Conservation (phyloP, 1,140 invertebrate species). For the Coboldia fuscipes region DNA sequence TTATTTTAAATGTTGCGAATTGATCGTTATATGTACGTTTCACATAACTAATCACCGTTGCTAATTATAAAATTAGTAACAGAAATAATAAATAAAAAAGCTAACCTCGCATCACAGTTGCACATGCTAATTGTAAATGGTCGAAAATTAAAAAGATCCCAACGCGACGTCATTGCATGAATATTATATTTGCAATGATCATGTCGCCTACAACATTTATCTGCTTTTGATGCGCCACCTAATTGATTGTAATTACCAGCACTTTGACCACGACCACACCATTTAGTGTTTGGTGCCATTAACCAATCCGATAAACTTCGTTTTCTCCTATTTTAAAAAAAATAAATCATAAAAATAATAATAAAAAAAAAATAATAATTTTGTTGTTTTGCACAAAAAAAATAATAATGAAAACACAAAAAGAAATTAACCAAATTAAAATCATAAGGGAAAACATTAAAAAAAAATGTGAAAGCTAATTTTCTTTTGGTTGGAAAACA, state of each 20-base stretch:
- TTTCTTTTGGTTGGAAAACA: too few relatives aligned
- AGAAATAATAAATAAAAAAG: too few relatives aligned
- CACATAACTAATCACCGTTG: too few relatives aligned
- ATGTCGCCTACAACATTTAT: constrained; percentile 63
- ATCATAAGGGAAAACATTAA: constrained; percentile 1
- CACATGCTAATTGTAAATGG: constrained; percentile 74
- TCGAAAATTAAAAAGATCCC: constrained; percentile 54
- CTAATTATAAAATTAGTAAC: too few relatives aligned
- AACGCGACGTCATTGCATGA: constrained; percentile 39
- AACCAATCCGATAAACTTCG: constrained; percentile 30
- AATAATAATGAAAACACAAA: constrained; percentile 1
- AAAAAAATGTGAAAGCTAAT: constrained; percentile 4
- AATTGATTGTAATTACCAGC: constrained; percentile 41
- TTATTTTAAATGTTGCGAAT: too few relatives aligned
- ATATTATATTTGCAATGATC: constrained; percentile 52
- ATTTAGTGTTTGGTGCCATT: constrained; percentile 54
- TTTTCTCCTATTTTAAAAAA: constrained; percentile 14
- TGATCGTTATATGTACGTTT: too few relatives aligned
- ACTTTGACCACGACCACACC: constrained; percentile 59
- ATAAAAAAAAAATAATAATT: not conserved
- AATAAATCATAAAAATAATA: not conserved
- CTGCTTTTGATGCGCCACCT: constrained; percentile 40
- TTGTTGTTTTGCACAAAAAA: too few relatives aligned
- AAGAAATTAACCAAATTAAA: not conserved
- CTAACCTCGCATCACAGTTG: constrained; percentile 62